phyloP scores from a whole-genome alignment of 2,888 invertebrate species.

The Athripsodes cinereus region DNA sequence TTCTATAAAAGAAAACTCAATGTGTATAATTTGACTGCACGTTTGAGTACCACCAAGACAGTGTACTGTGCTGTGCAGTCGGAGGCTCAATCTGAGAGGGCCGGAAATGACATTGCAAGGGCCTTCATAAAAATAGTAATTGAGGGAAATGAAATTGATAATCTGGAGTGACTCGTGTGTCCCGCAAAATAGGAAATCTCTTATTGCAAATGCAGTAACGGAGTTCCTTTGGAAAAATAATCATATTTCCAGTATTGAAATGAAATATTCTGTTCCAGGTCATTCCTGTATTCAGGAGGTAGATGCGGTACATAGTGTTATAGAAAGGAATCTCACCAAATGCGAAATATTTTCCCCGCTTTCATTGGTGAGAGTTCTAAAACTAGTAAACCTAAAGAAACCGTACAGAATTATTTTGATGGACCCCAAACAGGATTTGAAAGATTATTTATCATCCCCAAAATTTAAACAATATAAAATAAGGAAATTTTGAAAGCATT shows the following conservation, averaged over 20 bases:
- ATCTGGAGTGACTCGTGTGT: conserved; percentile 28
- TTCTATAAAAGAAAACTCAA: neutral
- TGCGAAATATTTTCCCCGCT: conserved; percentile 22
- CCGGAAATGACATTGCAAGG: neutral
- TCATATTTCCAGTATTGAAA: conserved; percentile 22
- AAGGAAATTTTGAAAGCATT: too few relatives aligned
- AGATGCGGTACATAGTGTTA: conserved; percentile 24
- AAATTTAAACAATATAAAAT: too few relatives aligned
- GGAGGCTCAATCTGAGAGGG: neutral
- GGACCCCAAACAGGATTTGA: conserved; percentile 9
- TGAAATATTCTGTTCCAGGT: conserved; percentile 30
- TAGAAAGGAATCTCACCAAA: conserved; percentile 22
- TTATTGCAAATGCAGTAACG: conserved; percentile 22
- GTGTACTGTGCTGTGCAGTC: neutral
- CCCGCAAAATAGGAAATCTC: conserved; percentile 27
- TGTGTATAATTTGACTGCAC: neutral
- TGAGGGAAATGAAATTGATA: too few relatives aligned
- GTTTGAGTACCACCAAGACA: neutral
- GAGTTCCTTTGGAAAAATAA: conserved; percentile 19
- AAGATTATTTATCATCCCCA: too few relatives aligned
- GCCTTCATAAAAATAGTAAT: neutral
- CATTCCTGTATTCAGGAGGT: conserved; percentile 28
- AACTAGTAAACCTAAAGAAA: conserved; percentile 12
- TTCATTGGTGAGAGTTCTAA: conserved; percentile 20
- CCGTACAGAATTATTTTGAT: conserved; percentile 10